Percentiles rank a stretch among this genome's conserved stretches.
These are phyloP conservation scores for Emydoidea blandingii DNA, from an alignment of 2,797 vertebrate species.

Conservation along the genomic window DNA sequence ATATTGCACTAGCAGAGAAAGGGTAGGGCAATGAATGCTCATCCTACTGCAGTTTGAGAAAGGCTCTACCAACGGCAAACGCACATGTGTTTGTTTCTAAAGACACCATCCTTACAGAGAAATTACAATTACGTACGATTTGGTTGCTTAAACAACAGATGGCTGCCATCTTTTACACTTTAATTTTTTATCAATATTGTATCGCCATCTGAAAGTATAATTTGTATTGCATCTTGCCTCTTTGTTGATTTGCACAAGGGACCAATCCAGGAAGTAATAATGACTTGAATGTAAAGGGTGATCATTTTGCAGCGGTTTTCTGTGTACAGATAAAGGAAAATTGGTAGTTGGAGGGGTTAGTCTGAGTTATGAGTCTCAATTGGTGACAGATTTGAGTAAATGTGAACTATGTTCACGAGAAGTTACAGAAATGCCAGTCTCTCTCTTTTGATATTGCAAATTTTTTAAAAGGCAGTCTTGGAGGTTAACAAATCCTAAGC, in stretches of 20 bases:
- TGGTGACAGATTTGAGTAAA: constrained; percentile 76
- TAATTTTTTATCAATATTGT: constrained; percentile 72
- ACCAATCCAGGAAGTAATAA: constrained; percentile 40
- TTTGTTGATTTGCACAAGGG: constrained; percentile 51
- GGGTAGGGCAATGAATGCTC: constrained; percentile 13
- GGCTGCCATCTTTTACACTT: constrained; percentile 67
- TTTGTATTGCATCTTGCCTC: constrained; percentile 43
- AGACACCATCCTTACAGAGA: constrained; percentile 56
- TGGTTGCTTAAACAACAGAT: constrained; percentile 79
- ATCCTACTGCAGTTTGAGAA: constrained; percentile 11
- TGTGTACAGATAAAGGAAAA: not conserved
- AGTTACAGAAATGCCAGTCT: not conserved
- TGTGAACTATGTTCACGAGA: constrained; percentile 62
- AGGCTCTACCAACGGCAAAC: constrained; percentile 12
- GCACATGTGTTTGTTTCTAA: constrained; percentile 57
- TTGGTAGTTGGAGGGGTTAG: constrained; percentile 73
- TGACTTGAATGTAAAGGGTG: constrained; percentile 43
- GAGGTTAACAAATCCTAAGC: not conserved
- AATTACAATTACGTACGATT: constrained; percentile 76
- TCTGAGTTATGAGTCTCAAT: constrained; percentile 73
- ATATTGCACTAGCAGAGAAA: constrained; percentile 1
- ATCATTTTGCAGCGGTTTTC: constrained; percentile 36
- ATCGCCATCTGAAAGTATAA: constrained; percentile 61
- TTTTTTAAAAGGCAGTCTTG: not conserved
- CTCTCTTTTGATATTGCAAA: not conserved